Percentiles rank a stretch among this genome's conserved stretches.
phyloP scores from a whole-genome alignment of 2,797 vertebrate genomes.

The Australoheros facetus region DNA sequence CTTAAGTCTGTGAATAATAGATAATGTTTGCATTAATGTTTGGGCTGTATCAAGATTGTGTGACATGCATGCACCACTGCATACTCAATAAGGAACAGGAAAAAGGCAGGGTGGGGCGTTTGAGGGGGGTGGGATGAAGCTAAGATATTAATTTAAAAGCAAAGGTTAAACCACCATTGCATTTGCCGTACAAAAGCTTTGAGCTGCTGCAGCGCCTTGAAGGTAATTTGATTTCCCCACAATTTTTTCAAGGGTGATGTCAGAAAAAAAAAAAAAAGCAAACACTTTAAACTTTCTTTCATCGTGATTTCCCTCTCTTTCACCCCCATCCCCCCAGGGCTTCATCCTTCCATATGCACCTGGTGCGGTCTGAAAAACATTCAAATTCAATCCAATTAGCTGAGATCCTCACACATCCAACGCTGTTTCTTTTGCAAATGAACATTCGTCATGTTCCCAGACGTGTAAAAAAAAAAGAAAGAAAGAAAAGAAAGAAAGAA shows the following conservation, averaged over 20 bases:
- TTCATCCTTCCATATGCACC: constrained; percentile 70
- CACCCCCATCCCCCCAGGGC: constrained; percentile 43
- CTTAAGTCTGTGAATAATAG: constrained; percentile 75
- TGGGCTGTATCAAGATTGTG: constrained; percentile 57
- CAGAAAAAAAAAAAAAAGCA: constrained; percentile 32
- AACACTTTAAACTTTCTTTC: constrained; percentile 71
- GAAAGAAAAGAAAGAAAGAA: background rate
- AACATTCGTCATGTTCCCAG: constrained; percentile 55
- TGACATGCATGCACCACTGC: constrained; percentile 58
- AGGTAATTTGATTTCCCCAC: constrained; percentile 65
- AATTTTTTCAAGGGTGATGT: constrained; percentile 33
- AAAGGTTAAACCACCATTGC: constrained; percentile 61
- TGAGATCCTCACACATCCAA: constrained; percentile 52
- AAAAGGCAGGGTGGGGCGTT: background rate
- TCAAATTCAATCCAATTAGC: constrained; percentile 74
- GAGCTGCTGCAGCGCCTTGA: constrained; percentile 41
- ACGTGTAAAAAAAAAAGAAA: constrained; percentile 16
- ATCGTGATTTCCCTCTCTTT: constrained; percentile 49
- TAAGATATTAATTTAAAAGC: constrained; percentile 65
- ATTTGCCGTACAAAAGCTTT: constrained; percentile 60
- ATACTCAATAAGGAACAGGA: constrained; percentile 56
- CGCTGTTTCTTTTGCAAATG: constrained; percentile 58
- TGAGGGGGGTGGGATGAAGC: background rate
- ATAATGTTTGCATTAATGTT: constrained; percentile 61
- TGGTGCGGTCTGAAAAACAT: constrained; percentile 73